Evolutionary conservation across 2,888 invertebrate species (phyloP), one percentile per base, ranked within the genome.

Genomic region (Nomada fucata): DNA sequence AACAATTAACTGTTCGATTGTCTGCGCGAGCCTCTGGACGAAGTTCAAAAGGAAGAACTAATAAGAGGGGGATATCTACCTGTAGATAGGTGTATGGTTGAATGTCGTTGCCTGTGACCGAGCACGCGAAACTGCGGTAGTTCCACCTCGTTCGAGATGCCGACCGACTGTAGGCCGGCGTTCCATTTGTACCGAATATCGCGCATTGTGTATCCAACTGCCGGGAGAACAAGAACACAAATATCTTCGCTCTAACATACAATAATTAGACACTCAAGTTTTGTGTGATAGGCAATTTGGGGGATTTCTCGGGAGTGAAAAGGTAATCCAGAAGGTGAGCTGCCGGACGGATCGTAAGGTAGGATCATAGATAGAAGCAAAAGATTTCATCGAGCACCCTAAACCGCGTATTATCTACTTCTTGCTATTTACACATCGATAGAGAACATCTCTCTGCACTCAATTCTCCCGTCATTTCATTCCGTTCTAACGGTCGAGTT

Each of bases 161-260:
- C 98, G 95, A 98, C 98, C 95, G 98, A 98, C 95, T 96, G 96
- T 94, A 96, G 96, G 94, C 98, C 98, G 95, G 97, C 96, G 95
- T 97, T 97, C 98, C 98, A 98, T 96, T 97, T 97, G 96, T 98
- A 98, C 95, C 97, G 97, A 96, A 98, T 98, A 96, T 98, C 98
- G 96, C 97, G 97, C 97, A 98, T 98, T 96, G 98, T 98, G 97
- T 98, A 98, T 96, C 98, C 98, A 97, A 98, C 98, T 98, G 94
- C 94, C 93, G 93, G 88, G 90, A 94, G 93, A 93, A 94, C 92
- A 93, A 94, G 88, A 93, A 93, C 92, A 93, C 93, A 94, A 92
- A 93, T 93, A 93, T 92, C 92, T 91, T 92, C 92, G 92, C 92
- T 93, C 93, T 93, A 93, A 93, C 92, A 92, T 92, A 92, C 91